Evolutionary conservation across 2,888 invertebrate species (phyloP).

Genomic region (Melitaea athalia): DNA sequence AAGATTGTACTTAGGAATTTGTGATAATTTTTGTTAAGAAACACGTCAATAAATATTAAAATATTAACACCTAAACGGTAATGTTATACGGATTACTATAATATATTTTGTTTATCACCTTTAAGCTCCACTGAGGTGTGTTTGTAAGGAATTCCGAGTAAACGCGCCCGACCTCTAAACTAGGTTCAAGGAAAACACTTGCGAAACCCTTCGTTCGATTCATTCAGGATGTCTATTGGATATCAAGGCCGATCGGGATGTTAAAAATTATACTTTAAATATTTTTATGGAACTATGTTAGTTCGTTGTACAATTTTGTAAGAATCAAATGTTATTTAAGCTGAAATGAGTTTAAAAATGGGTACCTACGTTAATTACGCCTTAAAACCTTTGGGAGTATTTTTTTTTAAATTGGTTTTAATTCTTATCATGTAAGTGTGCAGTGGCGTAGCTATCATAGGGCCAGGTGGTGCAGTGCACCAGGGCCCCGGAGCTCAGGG

Average conservation of each 20-base stretch:
- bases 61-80: not conserved
- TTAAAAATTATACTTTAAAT: constrained; percentile 14
- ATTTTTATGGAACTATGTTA: no score
- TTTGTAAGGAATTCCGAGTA: constrained; percentile 32
- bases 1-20: no score
- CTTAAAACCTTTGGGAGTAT: no score
- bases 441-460: no score
- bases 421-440: not conserved
- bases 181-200: constrained; percentile 42
- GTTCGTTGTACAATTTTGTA: no score
- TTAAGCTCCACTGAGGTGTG: constrained; percentile 8
- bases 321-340: no score
- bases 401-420: no score
- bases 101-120: constrained; percentile 3
- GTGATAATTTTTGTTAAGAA: not conserved
- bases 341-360: no score
- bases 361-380: no score
- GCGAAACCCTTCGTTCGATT: constrained; percentile 38
- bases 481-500: no score
- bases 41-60: not conserved
- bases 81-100: not conserved
- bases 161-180: constrained; percentile 37
- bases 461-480: no score
- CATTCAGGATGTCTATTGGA: constrained; percentile 37
- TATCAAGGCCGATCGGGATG: constrained; percentile 31